Base-by-base conservation (phyloP, 2,888 invertebrate species). In the Aphodius sticticus region DNA sequence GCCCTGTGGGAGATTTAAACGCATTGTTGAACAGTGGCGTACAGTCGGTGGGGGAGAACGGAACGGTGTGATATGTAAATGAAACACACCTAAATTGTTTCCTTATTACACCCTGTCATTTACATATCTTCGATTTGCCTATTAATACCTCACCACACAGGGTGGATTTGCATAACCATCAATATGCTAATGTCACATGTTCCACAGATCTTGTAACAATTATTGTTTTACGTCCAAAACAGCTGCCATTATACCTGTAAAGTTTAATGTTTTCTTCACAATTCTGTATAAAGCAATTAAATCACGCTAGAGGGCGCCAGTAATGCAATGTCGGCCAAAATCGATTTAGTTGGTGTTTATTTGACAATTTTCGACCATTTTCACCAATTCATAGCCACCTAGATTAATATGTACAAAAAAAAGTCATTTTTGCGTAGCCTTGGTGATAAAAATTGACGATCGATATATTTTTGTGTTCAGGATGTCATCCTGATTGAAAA, bases 161-260 rank as follows among this genome's bases (percentile, higher is more conserved):
- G 16, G 26, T n/a, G 74, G 2, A 35, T 74, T 74, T 26, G 74
- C 74, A 74, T 74, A 74, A 35, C 74, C 74, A 74, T 74, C 74
- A 74, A 74, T 74, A 74, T 74, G 74, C 36, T 74, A 74, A 74
- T 74, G 74, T 74, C 35, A 74, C 74, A 74, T 37, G 74, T 37
- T 37, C 16, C 70, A 12, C 53, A 53, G 53, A 53, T 53, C 53
- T 53, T 53, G 53, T 12, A 53, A 53, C 12, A 53, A 53, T 53
- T 53, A 5, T 53, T 53, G 12, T 53, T 53, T 7, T 3, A 53
- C 53, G 53, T 53, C 2, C 6, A 5, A 53, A 53, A 53, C 53
- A 53, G 53, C 12, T 5, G 53, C 53, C 12, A 53, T 53, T 53
- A 53, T 2, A 53, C 53, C 3, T 53, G 53, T 53, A 53, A 53